Conservation (phyloP, 2,113 vertebrate genomes). For the Salvelinus fontinalis region DNA sequence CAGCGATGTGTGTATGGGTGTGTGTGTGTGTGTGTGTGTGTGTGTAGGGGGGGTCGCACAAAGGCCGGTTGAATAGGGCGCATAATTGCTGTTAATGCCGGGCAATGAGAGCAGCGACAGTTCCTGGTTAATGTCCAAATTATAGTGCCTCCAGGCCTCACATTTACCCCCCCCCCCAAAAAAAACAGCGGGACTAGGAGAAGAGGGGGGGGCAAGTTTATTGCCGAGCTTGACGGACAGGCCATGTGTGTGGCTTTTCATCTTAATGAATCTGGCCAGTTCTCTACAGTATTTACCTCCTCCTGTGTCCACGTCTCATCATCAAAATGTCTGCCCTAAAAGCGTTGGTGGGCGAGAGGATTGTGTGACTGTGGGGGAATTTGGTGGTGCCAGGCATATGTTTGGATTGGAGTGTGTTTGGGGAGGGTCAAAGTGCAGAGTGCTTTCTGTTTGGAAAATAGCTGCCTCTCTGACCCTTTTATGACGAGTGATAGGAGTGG, state of each 20-base stretch:
- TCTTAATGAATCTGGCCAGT: constrained; percentile 22
- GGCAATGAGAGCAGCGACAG: constrained; percentile 89
- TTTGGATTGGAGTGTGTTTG: constrained; percentile 73
- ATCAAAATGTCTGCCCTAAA: constrained; percentile 46
- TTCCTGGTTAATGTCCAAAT: constrained; percentile 88
- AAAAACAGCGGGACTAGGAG: constrained; percentile 48
- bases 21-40: constrained; percentile 47
- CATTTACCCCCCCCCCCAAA: constrained; percentile 61
- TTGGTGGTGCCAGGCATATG: constrained; percentile 50
- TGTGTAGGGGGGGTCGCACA: constrained; percentile 71
- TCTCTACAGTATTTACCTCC: constrained; percentile 25
- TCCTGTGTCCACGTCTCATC: constrained; percentile 45
- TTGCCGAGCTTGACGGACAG: constrained; percentile 57
- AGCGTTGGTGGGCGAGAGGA: constrained; percentile 31
- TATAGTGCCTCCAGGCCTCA: constrained; percentile 80
- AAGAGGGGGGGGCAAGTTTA: constrained; percentile 50
- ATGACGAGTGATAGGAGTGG: constrained; percentile 47
- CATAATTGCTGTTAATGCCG: constrained; percentile 89
- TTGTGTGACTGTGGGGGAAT: constrained; percentile 59
- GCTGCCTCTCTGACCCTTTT: constrained; percentile 45
- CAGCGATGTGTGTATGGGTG: constrained; percentile 25
- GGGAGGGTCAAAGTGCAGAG: constrained; percentile 73
- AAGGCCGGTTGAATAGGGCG: constrained; percentile 87
- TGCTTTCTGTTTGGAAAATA: constrained; percentile 60
- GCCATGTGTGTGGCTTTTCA: constrained; percentile 38